Conservation (phyloP, 2,797 vertebrate genomes). For the Pseudomugil tenellus region DNA sequence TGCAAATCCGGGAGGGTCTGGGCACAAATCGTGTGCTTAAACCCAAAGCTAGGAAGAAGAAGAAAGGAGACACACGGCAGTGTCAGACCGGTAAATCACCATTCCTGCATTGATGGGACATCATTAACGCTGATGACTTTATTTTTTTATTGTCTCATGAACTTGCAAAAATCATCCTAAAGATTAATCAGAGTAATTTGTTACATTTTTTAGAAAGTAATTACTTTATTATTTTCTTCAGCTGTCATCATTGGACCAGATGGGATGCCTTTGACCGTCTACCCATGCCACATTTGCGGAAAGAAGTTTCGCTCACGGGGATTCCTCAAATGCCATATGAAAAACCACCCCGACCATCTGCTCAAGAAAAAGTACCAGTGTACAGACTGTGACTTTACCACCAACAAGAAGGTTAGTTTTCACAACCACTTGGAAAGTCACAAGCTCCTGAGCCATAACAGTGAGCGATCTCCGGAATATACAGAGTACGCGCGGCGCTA, state of each 20-base stretch:
- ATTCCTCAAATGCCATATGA: constrained; percentile 98
- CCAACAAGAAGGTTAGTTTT: constrained; percentile 97
- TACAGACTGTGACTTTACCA: constrained; percentile 99
- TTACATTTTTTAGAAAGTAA: constrained; percentile 5
- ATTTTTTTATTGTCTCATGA: neutral
- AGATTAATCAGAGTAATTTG: neutral
- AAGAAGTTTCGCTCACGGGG: constrained; percentile 99
- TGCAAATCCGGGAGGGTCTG: constrained; percentile 94
- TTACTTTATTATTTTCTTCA: constrained; percentile 75
- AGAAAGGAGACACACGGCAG: constrained; percentile 93
- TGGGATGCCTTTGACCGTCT: constrained; percentile 96
- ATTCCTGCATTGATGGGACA: neutral
- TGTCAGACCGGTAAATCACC: constrained; percentile 93
- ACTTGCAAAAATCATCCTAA: neutral
- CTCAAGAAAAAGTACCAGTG: constrained; percentile 97
- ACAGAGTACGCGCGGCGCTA: constrained; percentile 95
- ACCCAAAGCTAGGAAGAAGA: constrained; percentile 94
- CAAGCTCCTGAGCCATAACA: constrained; percentile 95
- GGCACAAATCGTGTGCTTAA: constrained; percentile 91
- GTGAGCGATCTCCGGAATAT: constrained; percentile 91
- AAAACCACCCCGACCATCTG: constrained; percentile 93
- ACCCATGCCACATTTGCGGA: constrained; percentile 98
- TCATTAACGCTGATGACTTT: neutral
- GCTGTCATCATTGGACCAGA: constrained; percentile 98
- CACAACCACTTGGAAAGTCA: constrained; percentile 98